Evolutionary conservation across 2,888 invertebrate species (phyloP), one percentile per base, ranked within the genome.

Genomic region (Drosophila siamana): DNA sequence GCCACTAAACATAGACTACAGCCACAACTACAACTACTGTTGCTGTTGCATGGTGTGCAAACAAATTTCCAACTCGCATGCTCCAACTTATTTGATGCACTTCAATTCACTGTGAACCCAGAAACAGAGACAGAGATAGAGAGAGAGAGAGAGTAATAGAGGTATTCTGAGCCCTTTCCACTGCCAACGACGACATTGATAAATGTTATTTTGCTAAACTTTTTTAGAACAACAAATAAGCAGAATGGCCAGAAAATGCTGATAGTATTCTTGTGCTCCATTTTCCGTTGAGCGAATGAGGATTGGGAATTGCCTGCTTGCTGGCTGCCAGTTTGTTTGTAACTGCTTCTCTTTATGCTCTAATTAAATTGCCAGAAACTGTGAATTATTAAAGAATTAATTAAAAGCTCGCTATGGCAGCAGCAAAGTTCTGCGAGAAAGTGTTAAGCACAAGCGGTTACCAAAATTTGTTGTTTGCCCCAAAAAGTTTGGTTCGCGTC

Each of bases 1-100:
- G 56, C 38, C 55, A 40, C 57, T 22, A 19, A 16, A 48, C 30
- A 19, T 19, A 33, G 24, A 38, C 26, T 28, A 16, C 50, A 33
- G 22, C 13, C 15, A 7, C 6, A 36, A 30, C 30, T 30, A 30
- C 30, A 15, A 30, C 30, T 30, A 4, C 19, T 1, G 16, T 11
- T 36, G 19, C 33, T 30, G 47, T 30, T 30, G 47, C 40, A 40
- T 26, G 6, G 61, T 57, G 55, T 52, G 59, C 67, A 71, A 79
- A 78, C 82, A 76, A 76, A 76, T 76, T 80, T 78, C 65, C 80
- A 78, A 78, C 80, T 81, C 67, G 69, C 70, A 77, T 69, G 72
- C 68, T 62, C 36, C 51, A 84, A 81, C 76, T 81, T 82, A 65
- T 73, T 84, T 80, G 73, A 82, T 82, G 76, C 83, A 83, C 80